Percentiles rank a stretch among this genome's conserved stretches.
These are phyloP conservation scores for Podarcis cretensis DNA, from an alignment of 2,113 vertebrate genomes.

Conservation along the genomic window DNA sequence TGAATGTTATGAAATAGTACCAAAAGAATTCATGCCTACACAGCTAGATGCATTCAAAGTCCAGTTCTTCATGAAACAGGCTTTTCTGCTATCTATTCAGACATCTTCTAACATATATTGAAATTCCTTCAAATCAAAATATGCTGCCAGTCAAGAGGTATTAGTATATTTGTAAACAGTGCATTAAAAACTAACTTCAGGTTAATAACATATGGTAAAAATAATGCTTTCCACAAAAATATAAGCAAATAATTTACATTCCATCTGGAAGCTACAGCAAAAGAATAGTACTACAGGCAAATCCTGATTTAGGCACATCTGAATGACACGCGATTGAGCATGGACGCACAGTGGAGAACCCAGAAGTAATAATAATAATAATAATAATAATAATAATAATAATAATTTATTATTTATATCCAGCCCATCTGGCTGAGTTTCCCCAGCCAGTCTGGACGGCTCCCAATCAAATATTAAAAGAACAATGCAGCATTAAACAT, in stretches of 20 bases:
- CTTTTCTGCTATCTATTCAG: neutral
- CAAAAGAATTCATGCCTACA: neutral
- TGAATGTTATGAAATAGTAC: too few species aligned
- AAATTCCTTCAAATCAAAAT: neutral
- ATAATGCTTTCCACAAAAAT: neutral
- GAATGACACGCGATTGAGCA: too few species aligned
- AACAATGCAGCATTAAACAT: too few species aligned
- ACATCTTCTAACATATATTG: neutral
- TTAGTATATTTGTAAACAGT: neutral
- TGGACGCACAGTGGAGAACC: too few species aligned
- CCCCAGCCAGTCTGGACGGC: too few species aligned
- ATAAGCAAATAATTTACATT: neutral
- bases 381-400: too few species aligned
- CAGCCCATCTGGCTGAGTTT: too few species aligned
- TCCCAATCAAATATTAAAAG: too few species aligned
- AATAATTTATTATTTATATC: too few species aligned
- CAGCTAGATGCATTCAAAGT: neutral
- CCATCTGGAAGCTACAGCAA: conserved; percentile 9
- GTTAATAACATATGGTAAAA: conserved; percentile 13
- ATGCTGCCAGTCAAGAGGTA: neutral
- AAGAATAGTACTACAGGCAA: neutral
- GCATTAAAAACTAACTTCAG: neutral
- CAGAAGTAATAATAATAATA: too few species aligned
- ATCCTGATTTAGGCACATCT: too few species aligned
- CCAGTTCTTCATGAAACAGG: neutral